These are phyloP conservation scores for Anniella stebbinsi DNA, from an alignment of 2,797 vertebrate genomes.

Conservation along the genomic window DNA sequence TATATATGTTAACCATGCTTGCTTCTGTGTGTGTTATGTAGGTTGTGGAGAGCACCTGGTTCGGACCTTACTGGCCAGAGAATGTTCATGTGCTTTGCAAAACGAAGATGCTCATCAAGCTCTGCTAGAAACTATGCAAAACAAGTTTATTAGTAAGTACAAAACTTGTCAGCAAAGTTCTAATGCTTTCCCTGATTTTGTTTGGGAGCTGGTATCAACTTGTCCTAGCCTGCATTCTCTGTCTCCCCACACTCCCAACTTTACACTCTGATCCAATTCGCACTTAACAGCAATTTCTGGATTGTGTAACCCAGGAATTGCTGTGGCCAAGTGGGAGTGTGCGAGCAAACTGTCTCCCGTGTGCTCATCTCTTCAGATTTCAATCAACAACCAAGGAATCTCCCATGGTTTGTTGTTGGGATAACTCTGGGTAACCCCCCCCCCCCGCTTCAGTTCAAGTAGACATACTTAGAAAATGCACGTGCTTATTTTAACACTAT, in stretches of 20 bases:
- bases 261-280: background rate
- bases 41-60: slow-evolving; percentile 99
- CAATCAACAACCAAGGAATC: too few species aligned
- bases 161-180: slow-evolving; percentile 5
- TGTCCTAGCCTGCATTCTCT: background rate
- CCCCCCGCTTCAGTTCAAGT: background rate
- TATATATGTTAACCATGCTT: background rate
- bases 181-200: background rate
- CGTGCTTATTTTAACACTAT: background rate
- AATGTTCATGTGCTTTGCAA: slow-evolving; percentile 96
- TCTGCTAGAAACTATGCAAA: slow-evolving; percentile 99
- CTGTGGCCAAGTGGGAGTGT: too few species aligned
- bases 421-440: too few species aligned
- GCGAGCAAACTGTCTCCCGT: too few species aligned
- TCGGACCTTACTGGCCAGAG: slow-evolving; percentile 96
- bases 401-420: too few species aligned
- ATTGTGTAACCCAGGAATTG: too few species aligned
- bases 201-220: background rate
- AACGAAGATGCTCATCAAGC: slow-evolving; percentile 97
- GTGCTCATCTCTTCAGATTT: too few species aligned
- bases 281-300: too few species aligned
- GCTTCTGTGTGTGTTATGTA: slow-evolving; percentile 69
- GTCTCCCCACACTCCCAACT: background rate
- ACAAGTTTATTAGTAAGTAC: slow-evolving; percentile 97
- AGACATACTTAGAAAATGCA: background rate